phyloP scores from a whole-genome alignment of 2,797 vertebrate genomes.

The Chelon labrosus region DNA sequence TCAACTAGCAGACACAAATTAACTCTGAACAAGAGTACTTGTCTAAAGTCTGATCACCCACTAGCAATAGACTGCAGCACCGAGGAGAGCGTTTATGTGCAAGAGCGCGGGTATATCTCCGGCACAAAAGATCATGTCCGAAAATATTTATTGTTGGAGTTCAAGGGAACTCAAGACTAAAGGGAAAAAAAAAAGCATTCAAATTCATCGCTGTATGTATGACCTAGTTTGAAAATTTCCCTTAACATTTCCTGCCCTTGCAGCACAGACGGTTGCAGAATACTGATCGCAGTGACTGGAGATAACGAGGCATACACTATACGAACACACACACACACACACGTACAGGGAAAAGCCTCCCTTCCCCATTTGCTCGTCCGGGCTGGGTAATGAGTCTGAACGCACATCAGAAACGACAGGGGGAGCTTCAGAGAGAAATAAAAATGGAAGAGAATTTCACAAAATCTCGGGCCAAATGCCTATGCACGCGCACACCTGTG shows the following conservation, averaged over 20 bases:
- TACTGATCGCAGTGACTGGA: constrained; percentile 44
- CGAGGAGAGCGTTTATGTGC: background rate
- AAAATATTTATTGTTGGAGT: background rate
- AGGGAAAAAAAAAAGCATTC: background rate
- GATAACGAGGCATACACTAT: constrained; percentile 30
- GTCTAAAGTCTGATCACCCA: constrained; percentile 54
- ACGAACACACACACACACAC: constrained; percentile 36
- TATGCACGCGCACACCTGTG: constrained; percentile 46
- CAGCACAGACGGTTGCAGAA: constrained; percentile 41
- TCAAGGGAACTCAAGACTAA: background rate
- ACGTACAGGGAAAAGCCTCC: constrained; percentile 17
- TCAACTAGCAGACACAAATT: constrained; percentile 76
- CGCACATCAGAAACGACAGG: background rate
- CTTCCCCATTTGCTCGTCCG: constrained; percentile 44
- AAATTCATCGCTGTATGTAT: background rate
- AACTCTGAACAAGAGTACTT: constrained; percentile 70
- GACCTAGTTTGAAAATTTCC: background rate
- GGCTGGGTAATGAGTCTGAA: constrained; percentile 41
- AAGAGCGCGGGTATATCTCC: background rate
- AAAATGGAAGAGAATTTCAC: constrained; percentile 27
- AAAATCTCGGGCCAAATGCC: constrained; percentile 23
- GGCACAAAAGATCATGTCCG: background rate
- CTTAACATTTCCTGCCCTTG: constrained; percentile 14
- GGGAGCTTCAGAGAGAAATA: constrained; percentile 26
- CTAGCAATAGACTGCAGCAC: constrained; percentile 33